These are phyloP conservation scores for Macaca nemestrina DNA, from an alignment of 2,113 vertebrate species.

Conservation along the genomic window DNA sequence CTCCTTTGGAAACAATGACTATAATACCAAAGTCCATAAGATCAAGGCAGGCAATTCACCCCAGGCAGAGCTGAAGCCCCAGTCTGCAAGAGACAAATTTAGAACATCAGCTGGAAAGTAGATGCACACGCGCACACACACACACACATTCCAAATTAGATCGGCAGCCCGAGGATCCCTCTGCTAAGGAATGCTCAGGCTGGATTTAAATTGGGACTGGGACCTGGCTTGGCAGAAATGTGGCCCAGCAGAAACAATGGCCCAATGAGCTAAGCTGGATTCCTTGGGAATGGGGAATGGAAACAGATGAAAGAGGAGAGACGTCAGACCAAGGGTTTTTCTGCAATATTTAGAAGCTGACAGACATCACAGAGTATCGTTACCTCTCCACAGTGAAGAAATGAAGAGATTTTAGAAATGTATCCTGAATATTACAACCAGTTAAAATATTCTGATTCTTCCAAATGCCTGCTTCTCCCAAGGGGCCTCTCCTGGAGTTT, in stretches of 20 bases:
- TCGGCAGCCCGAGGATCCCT: constrained; percentile 2
- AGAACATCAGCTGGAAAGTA: background rate
- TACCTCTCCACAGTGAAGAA: background rate
- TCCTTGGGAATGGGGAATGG: background rate
- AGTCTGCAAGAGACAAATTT: background rate
- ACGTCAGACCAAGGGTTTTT: background rate
- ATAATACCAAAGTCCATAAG: background rate
- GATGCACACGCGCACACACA: no score
- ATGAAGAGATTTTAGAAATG: background rate
- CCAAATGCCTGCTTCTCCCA: background rate
- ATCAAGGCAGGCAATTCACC: background rate
- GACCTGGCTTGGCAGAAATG: background rate
- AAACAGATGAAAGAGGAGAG: constrained; percentile 25
- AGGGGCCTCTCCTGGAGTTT: background rate
- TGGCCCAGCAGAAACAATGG: background rate
- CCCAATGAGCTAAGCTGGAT: background rate
- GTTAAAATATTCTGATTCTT: background rate
- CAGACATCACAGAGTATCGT: background rate
- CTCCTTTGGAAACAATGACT: background rate
- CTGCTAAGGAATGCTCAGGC: background rate
- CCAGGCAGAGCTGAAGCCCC: background rate
- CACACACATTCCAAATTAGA: background rate
- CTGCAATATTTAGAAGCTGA: background rate
- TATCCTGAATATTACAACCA: background rate
- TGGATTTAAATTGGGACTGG: constrained; percentile 17